Evolutionary conservation across 2,888 invertebrate species (phyloP).

Genomic region (Andrena minutula): DNA sequence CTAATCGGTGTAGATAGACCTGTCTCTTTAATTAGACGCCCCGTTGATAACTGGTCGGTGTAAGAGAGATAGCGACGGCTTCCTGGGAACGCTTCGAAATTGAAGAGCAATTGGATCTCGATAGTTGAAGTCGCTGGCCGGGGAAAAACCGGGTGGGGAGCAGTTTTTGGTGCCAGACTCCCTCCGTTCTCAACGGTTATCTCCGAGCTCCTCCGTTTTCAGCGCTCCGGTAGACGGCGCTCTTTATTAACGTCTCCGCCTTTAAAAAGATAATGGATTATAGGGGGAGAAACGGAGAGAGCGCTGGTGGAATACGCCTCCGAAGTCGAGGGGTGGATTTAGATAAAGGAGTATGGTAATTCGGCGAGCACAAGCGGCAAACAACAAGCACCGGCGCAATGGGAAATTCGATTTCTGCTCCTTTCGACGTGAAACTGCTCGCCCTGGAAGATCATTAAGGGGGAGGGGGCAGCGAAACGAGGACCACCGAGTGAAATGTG

Average conservation of each 20-base stretch:
- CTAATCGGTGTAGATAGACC: too few relatives aligned
- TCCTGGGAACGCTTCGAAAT: too few relatives aligned
- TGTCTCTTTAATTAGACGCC: too few relatives aligned
- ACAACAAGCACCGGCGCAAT: conserved; percentile 28
- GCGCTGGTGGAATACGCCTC: conserved; percentile 29
- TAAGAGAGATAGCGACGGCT: too few relatives aligned
- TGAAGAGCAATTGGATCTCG: too few relatives aligned
- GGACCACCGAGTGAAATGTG: conserved; percentile 28
- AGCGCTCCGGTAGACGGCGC: neutral
- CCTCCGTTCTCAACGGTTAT: neutral
- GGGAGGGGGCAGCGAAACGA: conserved; percentile 31
- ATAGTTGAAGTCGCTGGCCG: too few relatives aligned
- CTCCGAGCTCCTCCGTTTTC: conserved; percentile 3
- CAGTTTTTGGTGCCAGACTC: conserved; percentile 8
- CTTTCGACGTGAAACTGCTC: neutral
- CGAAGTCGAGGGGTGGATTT: conserved; percentile 20
- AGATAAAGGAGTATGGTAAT: conserved; percentile 55
- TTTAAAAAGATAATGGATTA: conserved; percentile 51
- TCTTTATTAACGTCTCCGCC: conserved; percentile 49
- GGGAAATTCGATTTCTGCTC: conserved; percentile 44
- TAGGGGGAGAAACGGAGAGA: neutral
- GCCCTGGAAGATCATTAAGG: conserved; percentile 10
- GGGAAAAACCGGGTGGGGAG: neutral
- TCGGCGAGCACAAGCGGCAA: conserved; percentile 17
- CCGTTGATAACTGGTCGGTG: too few relatives aligned